phyloP scores from a whole-genome alignment of 2,888 invertebrate species.

The Pristionchus japonicus region DNA sequence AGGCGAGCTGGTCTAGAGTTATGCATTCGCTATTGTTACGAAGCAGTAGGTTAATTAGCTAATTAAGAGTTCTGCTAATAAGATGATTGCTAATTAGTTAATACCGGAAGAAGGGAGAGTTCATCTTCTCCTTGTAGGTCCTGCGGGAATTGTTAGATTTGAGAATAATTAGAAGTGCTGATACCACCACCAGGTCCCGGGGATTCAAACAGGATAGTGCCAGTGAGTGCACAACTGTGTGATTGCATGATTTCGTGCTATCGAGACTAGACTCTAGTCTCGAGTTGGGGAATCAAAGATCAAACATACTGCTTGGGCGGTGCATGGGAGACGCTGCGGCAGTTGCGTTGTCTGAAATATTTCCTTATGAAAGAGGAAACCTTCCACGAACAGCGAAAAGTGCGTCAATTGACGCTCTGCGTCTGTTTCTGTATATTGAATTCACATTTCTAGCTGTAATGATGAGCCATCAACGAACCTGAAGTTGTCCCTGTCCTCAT shows the following conservation, averaged over 20 bases:
- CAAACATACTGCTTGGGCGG: conserved; percentile 47
- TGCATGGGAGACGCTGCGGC: conserved; percentile 59
- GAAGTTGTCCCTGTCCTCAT: conserved; percentile 50
- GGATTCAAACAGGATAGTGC: not conserved
- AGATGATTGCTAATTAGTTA: not conserved
- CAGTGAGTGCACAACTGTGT: too few species aligned
- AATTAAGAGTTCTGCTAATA: not conserved
- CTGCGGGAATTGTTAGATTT: conserved; percentile 8
- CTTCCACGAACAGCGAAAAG: too few species aligned
- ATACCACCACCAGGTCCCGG: not conserved
- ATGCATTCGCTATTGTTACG: not conserved
- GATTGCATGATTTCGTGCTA: too few species aligned
- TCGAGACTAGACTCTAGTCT: too few species aligned
- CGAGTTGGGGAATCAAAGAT: not conserved
- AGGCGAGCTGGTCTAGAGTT: not conserved
- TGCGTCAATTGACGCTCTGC: too few species aligned
- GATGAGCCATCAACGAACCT: conserved; percentile 13
- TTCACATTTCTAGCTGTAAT: not conserved
- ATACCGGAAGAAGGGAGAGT: conserved; percentile 54
- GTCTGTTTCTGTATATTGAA: too few species aligned
- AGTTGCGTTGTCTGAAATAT: conserved; percentile 58
- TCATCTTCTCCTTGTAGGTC: conserved; percentile 49
- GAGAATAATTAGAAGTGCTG: not conserved
- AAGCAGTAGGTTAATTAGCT: not conserved
- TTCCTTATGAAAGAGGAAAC: too few species aligned